phyloP scores from a whole-genome alignment of 2,797 vertebrate species.

The Ispidina lecontei region DNA sequence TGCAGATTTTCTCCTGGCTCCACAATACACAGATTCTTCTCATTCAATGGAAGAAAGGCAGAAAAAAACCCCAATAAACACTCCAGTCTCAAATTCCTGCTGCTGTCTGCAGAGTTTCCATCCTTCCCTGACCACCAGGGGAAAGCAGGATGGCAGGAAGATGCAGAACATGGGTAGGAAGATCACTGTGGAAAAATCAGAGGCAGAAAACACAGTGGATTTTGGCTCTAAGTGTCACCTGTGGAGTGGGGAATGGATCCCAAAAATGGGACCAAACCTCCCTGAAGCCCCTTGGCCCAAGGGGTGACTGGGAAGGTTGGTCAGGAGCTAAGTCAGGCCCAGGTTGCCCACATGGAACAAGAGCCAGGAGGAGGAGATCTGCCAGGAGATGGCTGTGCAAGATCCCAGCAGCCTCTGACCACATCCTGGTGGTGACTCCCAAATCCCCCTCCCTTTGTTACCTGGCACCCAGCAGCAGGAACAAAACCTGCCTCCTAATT shows the following conservation, averaged over 20 bases:
- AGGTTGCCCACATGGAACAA: fast-evolving
- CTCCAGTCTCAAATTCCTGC: not conserved
- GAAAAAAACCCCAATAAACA: fast-evolving
- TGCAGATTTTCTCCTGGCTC: not conserved
- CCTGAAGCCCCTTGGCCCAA: not conserved
- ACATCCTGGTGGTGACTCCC: slow-evolving; percentile 13
- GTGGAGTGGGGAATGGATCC: slow-evolving; percentile 14
- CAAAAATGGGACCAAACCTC: not conserved
- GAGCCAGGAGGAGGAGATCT: not conserved
- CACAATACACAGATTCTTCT: fast-evolving
- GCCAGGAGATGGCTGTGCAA: not conserved
- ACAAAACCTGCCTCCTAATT: not conserved
- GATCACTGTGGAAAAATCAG: not conserved
- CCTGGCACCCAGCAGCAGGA: not conserved
- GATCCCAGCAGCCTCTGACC: not conserved
- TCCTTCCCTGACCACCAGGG: not conserved
- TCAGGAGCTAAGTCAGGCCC: not conserved
- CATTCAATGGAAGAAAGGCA: not conserved
- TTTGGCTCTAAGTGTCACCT: slow-evolving; percentile 59
- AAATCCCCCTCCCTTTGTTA: not conserved
- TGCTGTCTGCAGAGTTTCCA: not conserved
- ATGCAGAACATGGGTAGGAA: not conserved
- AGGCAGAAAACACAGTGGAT: not conserved
- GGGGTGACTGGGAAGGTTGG: not conserved
- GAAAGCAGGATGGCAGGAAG: no score